Conservation (phyloP, 2,797 vertebrate species). For the Margarornis squamiger region DNA sequence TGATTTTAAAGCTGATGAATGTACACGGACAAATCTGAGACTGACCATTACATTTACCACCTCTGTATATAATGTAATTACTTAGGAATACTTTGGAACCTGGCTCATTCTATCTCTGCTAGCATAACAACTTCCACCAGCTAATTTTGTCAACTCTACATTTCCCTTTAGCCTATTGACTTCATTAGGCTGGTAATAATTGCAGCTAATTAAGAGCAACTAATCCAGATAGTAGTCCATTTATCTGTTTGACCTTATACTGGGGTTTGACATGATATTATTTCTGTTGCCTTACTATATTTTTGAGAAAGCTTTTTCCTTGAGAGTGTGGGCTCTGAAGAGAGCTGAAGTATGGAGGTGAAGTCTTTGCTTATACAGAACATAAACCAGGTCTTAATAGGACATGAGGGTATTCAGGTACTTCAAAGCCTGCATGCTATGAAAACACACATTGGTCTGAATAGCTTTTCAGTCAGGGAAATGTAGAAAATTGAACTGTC, state of each 20-base stretch:
- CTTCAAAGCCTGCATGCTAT: not conserved
- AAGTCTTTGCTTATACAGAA: not conserved
- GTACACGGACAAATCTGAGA: not conserved
- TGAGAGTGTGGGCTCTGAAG: not conserved
- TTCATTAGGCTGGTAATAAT: not conserved
- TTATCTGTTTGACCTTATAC: accelerated
- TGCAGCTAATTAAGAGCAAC: not conserved
- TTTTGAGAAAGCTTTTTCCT: not conserved
- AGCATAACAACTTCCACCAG: not conserved
- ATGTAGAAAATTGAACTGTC: not conserved
- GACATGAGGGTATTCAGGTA: not conserved
- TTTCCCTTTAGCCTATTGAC: not conserved
- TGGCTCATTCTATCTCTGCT: not conserved
- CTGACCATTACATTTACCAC: not conserved
- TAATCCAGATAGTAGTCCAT: not conserved
- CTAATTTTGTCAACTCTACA: not conserved
- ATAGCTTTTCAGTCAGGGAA: not conserved
- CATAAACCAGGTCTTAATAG: not conserved
- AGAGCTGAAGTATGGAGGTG: not conserved
- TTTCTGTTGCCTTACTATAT: not conserved
- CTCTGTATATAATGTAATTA: not conserved
- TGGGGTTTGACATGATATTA: not conserved
- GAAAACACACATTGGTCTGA: not conserved
- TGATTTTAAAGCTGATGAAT: not conserved
- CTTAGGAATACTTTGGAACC: not conserved